These are phyloP conservation scores for Microplitis demolitor DNA, from an alignment of 1,140 invertebrate species.

Conservation along the genomic window DNA sequence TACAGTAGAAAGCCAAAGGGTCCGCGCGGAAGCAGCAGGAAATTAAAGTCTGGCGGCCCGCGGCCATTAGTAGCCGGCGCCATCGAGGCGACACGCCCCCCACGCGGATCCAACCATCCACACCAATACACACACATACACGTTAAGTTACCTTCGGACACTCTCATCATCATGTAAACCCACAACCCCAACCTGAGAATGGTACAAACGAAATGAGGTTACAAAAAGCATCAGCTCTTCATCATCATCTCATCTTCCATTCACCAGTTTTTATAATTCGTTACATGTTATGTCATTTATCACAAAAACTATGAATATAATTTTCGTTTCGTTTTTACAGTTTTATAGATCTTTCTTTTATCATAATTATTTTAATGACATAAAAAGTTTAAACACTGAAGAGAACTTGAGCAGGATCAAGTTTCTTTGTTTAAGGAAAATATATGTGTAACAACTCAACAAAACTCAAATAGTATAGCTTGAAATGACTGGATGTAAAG, in stretches of 20 bases:
- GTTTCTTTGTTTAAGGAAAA: no score
- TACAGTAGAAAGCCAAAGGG: constrained; percentile 58
- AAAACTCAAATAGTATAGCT: no score
- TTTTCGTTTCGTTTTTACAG: no score
- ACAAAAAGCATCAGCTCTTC: not conserved
- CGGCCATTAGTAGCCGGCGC: constrained; percentile 63
- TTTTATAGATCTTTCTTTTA: no score
- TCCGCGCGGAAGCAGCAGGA: constrained; percentile 63
- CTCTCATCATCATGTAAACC: constrained; percentile 26
- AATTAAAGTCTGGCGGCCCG: constrained; percentile 63
- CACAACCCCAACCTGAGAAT: constrained; percentile 5
- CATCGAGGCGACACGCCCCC: constrained; percentile 63
- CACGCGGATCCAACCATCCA: constrained; percentile 47
- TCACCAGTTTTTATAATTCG: no score
- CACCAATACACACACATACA: constrained; percentile 39
- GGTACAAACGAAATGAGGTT: not conserved
- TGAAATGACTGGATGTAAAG: no score
- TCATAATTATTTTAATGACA: no score
- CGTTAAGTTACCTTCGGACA: constrained; percentile 13
- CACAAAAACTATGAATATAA: not conserved
- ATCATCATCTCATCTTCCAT: not conserved
- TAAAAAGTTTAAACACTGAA: no score
- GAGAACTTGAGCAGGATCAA: no score
- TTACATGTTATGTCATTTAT: not conserved
- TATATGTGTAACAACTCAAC: no score